A percentile compares a stretch with the other conserved stretches of the same genome.
Conservation (phyloP, 2,113 vertebrate species). For the Cyprinodon variegatus region DNA sequence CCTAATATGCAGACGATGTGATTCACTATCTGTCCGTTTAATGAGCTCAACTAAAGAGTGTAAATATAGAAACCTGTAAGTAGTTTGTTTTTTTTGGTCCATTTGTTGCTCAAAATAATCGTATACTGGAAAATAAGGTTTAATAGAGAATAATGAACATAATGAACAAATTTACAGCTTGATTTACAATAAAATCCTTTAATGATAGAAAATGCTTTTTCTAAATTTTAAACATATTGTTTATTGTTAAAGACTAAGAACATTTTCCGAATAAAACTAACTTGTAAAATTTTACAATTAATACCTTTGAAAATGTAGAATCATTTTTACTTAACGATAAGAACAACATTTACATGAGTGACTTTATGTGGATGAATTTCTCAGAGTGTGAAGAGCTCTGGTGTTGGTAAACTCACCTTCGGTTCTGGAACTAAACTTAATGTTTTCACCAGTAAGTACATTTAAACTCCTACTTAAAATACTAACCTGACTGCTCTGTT, state of each 20-base stretch:
- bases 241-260: no score
- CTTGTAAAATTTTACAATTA: background rate
- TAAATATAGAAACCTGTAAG: background rate
- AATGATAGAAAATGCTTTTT: background rate
- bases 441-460: conserved; percentile 35
- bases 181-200: background rate
- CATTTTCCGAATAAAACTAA: no score
- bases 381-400: conserved; percentile 43
- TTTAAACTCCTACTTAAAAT: background rate
- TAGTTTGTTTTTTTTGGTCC: background rate
- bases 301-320: no score
- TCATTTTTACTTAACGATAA: no score
- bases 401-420: conserved; percentile 17
- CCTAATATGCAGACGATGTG: background rate
- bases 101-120: background rate
- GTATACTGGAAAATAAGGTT: no score
- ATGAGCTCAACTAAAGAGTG: no score
- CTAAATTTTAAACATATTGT: background rate
- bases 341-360: background rate
- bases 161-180: background rate
- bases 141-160: background rate
- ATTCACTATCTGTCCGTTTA: background rate
- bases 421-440: conserved; percentile 35
- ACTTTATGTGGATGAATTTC: background rate
- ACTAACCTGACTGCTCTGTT: background rate